phyloP scores from a whole-genome alignment of 2,888 invertebrate genomes.

The Yponomeuta cagnagella region DNA sequence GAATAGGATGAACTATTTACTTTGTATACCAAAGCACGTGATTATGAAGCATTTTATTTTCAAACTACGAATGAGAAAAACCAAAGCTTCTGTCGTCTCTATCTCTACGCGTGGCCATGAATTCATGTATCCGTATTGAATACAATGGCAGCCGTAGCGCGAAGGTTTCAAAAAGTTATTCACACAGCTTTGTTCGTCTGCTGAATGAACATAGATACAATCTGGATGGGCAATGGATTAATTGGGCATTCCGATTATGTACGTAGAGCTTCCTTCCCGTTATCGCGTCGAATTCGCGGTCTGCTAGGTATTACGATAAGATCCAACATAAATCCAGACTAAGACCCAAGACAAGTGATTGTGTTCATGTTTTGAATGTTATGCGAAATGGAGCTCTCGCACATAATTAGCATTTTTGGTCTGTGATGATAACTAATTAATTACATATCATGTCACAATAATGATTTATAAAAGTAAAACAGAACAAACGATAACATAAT shows the following conservation, averaged over 20 bases:
- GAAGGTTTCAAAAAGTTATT: not conserved
- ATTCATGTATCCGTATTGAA: conserved; percentile 5
- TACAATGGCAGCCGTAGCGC: conserved; percentile 2
- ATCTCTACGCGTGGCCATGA: not conserved
- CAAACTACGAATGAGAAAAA: not conserved
- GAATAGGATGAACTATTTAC: no score
- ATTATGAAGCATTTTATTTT: not conserved
- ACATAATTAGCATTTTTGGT: no score
- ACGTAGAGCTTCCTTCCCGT: not conserved
- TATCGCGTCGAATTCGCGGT: not conserved
- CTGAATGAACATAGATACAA: not conserved
- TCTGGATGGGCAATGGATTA: not conserved
- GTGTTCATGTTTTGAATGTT: no score
- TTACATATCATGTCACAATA: no score
- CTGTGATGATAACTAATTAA: no score
- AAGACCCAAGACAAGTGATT: no score
- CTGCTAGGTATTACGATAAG: no score
- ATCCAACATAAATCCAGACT: no score
- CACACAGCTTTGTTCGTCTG: not conserved
- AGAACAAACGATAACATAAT: no score
- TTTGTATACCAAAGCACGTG: no score
- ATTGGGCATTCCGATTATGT: not conserved
- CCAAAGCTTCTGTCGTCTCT: not conserved
- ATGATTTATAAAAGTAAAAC: no score
- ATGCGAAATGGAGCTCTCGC: no score